Evolutionary conservation across 2,113 vertebrate species (phyloP), one percentile per base, ranked within the genome.

Genomic region (Triplophysa dalaica): DNA sequence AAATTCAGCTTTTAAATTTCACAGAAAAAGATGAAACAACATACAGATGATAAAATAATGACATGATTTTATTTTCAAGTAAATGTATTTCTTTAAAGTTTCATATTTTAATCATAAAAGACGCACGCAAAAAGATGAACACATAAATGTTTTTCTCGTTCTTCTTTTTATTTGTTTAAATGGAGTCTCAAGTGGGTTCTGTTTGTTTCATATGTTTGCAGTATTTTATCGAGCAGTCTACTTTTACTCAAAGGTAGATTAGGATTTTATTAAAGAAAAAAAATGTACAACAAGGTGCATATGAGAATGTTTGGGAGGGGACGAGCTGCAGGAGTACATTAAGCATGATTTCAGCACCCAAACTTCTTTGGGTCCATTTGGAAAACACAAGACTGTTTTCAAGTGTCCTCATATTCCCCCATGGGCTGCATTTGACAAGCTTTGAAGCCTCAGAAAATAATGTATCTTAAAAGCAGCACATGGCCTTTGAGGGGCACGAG

Each of bases 371-470:
- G 85, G 88, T 91, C 92, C 91, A 93, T 93, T 93, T 92, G 90
- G 89, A 87, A 91, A 93, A 92, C 90, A 89, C 83, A 89, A 88
- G 90, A 86, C 89, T 87, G 85, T 89, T 90, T 91, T 93, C 85
- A 89, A 91, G 89, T 86, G 85, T 86, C 84, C 74, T 81, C 82
- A 85, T 83, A 81, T 87, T 90, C 87, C 78, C 86, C 83, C 85
- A 83, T 87, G 90, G 89, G 90, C 90, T 91, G 88, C 91, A 91
- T 89, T 90, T 89, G 83, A 83, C 84, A 82, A 85, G 84, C 91
- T 93, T 93, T 93, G 91, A 93, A 91, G 92, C 90, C 87, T 82
- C 83, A 81, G 84, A 86, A 89, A 89, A 92, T 91, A 91, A 92
- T 90, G 88, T 80, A 89, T 78, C 89, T 92, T 90, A 91, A 93